Evolutionary conservation across 2,113 vertebrate genomes (phyloP).

Genomic region (Apteryx mantelli): DNA sequence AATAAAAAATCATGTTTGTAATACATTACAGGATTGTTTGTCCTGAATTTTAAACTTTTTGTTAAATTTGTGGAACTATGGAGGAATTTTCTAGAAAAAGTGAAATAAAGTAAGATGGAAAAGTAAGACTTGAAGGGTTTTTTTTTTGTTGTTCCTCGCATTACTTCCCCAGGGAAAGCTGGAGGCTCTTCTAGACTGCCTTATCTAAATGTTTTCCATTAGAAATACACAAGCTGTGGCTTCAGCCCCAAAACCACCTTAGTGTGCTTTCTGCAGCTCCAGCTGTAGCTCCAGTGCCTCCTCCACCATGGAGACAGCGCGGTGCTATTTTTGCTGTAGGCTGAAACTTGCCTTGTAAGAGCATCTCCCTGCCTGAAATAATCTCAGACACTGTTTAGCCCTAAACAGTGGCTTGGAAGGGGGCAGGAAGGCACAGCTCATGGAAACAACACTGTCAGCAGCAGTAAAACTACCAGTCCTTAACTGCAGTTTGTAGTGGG

Average conservation of each 20-base stretch:
- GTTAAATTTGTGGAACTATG: conserved; percentile 84
- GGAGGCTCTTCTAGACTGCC: rapidly evolving
- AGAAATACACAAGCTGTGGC: not conserved
- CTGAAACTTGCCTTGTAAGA: not conserved
- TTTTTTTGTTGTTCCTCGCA: not conserved
- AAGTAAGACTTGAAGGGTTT: not conserved
- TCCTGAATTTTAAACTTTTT: conserved; percentile 83
- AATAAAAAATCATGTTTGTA: conserved; percentile 73
- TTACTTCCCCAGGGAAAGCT: not conserved
- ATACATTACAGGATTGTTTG: conserved; percentile 78
- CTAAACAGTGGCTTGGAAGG: too few species aligned
- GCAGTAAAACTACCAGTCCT: too few species aligned
- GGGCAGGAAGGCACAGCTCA: too few species aligned
- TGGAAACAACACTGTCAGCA: too few species aligned
- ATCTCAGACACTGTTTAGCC: too few species aligned
- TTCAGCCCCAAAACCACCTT: not conserved
- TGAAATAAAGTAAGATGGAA: conserved; percentile 81
- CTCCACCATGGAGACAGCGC: too few species aligned
- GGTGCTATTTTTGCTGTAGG: not conserved
- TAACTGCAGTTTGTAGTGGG: too few species aligned
- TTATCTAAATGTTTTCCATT: rapidly evolving
- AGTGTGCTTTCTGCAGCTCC: not conserved
- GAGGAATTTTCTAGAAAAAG: conserved; percentile 85
- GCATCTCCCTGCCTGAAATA: too few species aligned
- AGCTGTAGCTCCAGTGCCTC: not conserved